Evolutionary conservation across 2,113 vertebrate genomes (phyloP).

Genomic region (Apaloderma vittatum): DNA sequence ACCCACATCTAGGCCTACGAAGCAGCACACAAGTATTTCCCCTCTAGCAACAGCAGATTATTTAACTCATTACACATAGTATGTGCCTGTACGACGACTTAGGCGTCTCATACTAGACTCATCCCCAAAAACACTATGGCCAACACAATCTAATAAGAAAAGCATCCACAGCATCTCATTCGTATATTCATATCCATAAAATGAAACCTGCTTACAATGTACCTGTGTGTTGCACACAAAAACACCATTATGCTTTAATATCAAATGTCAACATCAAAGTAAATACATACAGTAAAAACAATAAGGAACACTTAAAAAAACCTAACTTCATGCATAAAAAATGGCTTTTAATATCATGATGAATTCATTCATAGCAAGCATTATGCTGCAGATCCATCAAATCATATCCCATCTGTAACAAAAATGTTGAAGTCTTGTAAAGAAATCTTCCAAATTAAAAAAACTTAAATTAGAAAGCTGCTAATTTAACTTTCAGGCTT

Average conservation of each 20-base stretch:
- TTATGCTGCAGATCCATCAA: not conserved
- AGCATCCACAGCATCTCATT: not conserved
- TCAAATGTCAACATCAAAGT: not conserved
- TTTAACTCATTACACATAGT: not conserved
- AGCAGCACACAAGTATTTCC: not conserved
- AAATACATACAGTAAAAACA: not conserved
- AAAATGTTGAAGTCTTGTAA: not conserved
- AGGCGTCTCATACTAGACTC: not conserved
- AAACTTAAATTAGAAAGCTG: slow-evolving; percentile 23
- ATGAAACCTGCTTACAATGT: not conserved
- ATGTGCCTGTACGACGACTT: not conserved
- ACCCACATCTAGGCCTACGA: not conserved
- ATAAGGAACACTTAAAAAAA: not conserved
- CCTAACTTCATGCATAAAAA: not conserved
- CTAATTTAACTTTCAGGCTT: slow-evolving; percentile 24
- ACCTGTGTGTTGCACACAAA: not conserved
- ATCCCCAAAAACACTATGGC: not conserved
- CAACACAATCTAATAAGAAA: not conserved
- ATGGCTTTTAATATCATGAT: not conserved
- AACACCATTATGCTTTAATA: not conserved
- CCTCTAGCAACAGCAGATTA: not conserved
- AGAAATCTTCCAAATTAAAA: not conserved
- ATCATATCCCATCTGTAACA: not conserved
- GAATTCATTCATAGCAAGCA: not conserved
- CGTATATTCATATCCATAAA: not conserved